Evolutionary conservation across 2,797 vertebrate species (phyloP).

Genomic region (Hipposideros larvatus): DNA sequence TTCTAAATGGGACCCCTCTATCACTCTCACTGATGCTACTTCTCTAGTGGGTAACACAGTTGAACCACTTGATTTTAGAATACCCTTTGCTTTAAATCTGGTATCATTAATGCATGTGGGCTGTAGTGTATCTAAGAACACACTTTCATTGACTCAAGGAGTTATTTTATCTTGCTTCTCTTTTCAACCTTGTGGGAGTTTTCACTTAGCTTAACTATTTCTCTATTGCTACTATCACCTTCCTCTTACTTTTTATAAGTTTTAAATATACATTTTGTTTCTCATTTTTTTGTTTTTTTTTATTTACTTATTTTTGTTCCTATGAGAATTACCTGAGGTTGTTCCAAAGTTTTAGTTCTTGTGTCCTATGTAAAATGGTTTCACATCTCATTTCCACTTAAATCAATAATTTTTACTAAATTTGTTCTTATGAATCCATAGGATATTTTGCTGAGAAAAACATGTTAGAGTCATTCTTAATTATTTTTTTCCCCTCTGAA

Average conservation of each 20-base stretch:
- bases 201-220: neutral
- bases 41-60: neutral
- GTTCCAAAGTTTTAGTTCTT: neutral
- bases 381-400: neutral
- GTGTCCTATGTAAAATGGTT: neutral
- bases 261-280: neutral
- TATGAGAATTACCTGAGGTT: neutral
- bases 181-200: neutral
- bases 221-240: neutral
- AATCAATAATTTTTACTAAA: neutral
- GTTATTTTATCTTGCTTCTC: neutral
- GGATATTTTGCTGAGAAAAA: neutral
- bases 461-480: neutral
- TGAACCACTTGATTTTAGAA: neutral
- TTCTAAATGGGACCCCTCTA: neutral
- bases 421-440: neutral
- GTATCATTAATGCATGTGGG: neutral
- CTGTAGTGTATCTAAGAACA: rapidly evolving
- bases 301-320: neutral
- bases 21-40: neutral
- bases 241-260: neutral
- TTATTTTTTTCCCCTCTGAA: neutral
- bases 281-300: neutral
- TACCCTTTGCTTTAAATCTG: neutral
- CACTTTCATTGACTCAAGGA: neutral